These are phyloP conservation scores for Phalera bucephala DNA, from an alignment of 2,888 invertebrate genomes.

Conservation along the genomic window DNA sequence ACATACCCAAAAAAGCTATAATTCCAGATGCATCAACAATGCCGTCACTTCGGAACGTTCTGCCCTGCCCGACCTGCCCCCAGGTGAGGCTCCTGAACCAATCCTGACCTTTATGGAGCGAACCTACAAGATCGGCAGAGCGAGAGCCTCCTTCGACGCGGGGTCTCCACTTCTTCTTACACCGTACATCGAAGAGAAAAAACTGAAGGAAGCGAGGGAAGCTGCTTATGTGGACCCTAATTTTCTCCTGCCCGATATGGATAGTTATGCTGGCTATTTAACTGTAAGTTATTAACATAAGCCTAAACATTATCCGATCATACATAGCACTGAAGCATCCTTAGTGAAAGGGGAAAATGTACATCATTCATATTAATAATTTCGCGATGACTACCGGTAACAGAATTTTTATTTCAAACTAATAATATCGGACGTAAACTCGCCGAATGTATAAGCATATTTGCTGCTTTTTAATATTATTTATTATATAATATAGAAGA, in stretches of 20 bases:
- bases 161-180: slow-evolving; percentile 82
- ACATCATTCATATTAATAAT: too few species aligned
- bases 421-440: too few species aligned
- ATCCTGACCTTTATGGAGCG: slow-evolving; percentile 69
- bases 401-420: too few species aligned
- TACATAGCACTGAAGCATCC: too few species aligned
- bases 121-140: slow-evolving; percentile 54
- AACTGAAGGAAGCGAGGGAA: slow-evolving; percentile 73
- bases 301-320: not conserved
- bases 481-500: too few species aligned
- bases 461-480: too few species aligned
- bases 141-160: slow-evolving; percentile 48
- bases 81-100: slow-evolving; percentile 73
- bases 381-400: too few species aligned
- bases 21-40: slow-evolving; percentile 45
- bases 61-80: slow-evolving; percentile 63
- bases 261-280: slow-evolving; percentile 75
- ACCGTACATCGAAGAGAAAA: slow-evolving; percentile 78
- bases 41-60: slow-evolving; percentile 42
- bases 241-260: slow-evolving; percentile 67
- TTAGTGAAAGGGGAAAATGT: too few species aligned
- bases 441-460: too few species aligned
- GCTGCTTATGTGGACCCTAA: slow-evolving; percentile 68
- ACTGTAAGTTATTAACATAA: slow-evolving; percentile 47
- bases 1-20: not conserved